Base-by-base conservation (phyloP, 1,140 invertebrate species). In the Drosophila arizonae region DNA sequence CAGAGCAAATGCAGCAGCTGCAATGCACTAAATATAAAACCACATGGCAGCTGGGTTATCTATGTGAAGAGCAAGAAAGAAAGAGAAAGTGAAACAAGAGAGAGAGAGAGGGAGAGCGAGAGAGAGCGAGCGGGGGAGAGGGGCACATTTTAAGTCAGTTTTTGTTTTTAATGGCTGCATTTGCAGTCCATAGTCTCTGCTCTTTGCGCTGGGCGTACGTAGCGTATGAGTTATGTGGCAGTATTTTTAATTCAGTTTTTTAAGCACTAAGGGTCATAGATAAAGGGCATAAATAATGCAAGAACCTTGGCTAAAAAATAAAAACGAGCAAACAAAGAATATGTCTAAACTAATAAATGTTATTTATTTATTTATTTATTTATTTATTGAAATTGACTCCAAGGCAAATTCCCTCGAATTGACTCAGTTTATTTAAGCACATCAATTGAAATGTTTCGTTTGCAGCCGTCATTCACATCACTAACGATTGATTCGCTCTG, bases 211-310 rank as follows among this genome's bases (percentile, higher is more conserved):
- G 26, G 64, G 48, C 58, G 28, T 48, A 73, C 46, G 58, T 36
- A 28, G 63, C 77, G 69, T 72, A 78, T 76, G 70, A 85, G 70
- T 64, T 67, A 85, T 86, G 67, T 71, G 60, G 65, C 26, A 39
- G 52, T 41, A 65, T 64, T 62, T 62, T 51, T 61, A 72, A 48
- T 56, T 45, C 45, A 43, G 46, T 60, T 60, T 55, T 55, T 41
- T 9, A 66, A 17, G 30, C 39, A 43, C 26, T 30, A 54, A 46
- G 24, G 13, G 57, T 9, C 43, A 17, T 3, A 48, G 10, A 13
- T 43, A 48, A 33, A 21, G 21, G n/a, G 2, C 6, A 51, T 13
- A 26, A 24, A 50, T 13, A 50, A 45, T 45, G 8, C 48, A 9
- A 11, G 36, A 39, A 9, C 36, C 36, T 39, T 39, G 43, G n/a